Evolutionary conservation across 2,113 vertebrate genomes (phyloP).

Genomic region (Hemiprocne comata): DNA sequence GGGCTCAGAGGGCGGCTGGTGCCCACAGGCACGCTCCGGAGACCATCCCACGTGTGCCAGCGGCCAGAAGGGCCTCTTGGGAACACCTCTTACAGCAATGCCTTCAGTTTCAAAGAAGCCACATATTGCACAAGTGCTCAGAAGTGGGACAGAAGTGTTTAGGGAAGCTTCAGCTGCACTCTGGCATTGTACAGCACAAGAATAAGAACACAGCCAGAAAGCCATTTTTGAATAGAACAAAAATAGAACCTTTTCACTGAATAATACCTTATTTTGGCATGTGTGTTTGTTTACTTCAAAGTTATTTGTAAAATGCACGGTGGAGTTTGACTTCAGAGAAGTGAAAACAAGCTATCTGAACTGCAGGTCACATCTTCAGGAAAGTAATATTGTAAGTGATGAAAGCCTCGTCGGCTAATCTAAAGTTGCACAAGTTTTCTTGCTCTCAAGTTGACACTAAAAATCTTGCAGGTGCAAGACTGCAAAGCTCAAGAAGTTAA

Average conservation of each 20-base stretch:
- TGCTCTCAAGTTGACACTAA: constrained; percentile 61
- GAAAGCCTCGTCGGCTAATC: constrained; percentile 71
- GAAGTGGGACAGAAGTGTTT: constrained; percentile 54
- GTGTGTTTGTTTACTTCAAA: constrained; percentile 67
- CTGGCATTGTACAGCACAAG: constrained; percentile 42
- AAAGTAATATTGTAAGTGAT: constrained; percentile 66
- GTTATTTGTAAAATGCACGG: constrained; percentile 70
- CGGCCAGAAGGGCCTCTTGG: not conserved
- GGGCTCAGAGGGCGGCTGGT: not conserved
- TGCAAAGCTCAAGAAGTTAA: constrained; percentile 68
- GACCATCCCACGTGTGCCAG: not conserved
- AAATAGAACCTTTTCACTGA: constrained; percentile 62
- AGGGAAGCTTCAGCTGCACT: constrained; percentile 31
- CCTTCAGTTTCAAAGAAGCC: not conserved
- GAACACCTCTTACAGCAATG: not conserved
- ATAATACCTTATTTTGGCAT: constrained; percentile 65
- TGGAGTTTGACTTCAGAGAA: constrained; percentile 30
- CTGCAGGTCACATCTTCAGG: constrained; percentile 25
- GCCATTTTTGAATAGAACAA: constrained; percentile 51
- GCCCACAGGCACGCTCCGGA: not conserved
- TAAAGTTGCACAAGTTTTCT: constrained; percentile 59
- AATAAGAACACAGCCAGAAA: constrained; percentile 43
- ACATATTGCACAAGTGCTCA: not conserved
- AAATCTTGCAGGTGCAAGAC: constrained; percentile 74
- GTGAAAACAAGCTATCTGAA: constrained; percentile 61